These are phyloP conservation scores for Dicyrtomina minuta DNA, from an alignment of 2,888 invertebrate genomes.

Conservation along the genomic window DNA sequence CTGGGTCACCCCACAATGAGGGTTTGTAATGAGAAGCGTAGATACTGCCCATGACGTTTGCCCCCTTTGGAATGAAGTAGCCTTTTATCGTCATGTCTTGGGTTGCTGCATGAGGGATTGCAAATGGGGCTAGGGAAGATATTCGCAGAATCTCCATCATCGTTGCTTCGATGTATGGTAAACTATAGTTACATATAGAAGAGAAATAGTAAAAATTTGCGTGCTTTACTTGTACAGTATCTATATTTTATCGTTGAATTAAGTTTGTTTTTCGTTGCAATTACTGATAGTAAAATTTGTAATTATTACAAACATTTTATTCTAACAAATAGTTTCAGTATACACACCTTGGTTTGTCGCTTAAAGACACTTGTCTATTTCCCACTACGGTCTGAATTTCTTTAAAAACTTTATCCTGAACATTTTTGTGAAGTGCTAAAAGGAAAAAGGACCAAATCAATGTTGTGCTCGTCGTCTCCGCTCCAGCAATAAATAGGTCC, in stretches of 20 bases:
- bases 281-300: too few relatives aligned
- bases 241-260: too few relatives aligned
- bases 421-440: not conserved
- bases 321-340: too few relatives aligned
- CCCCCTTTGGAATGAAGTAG: not conserved
- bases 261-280: too few relatives aligned
- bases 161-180: not conserved
- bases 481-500: constrained; percentile 10
- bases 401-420: constrained; percentile 40
- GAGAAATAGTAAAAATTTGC: too few relatives aligned
- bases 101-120: not conserved
- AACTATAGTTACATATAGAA: too few relatives aligned
- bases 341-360: not conserved
- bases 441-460: constrained; percentile 41
- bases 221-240: too few relatives aligned
- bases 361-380: not conserved
- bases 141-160: not conserved
- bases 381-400: constrained; percentile 31
- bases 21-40: not conserved
- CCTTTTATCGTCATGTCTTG: not conserved
- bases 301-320: too few relatives aligned
- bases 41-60: too few relatives aligned
- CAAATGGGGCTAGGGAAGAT: not conserved
- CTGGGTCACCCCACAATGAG: not conserved
- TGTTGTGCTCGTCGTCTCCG: constrained; percentile 24